Base-by-base conservation (phyloP, 2,797 vertebrate genomes). In the Anisognathus igniventris region DNA sequence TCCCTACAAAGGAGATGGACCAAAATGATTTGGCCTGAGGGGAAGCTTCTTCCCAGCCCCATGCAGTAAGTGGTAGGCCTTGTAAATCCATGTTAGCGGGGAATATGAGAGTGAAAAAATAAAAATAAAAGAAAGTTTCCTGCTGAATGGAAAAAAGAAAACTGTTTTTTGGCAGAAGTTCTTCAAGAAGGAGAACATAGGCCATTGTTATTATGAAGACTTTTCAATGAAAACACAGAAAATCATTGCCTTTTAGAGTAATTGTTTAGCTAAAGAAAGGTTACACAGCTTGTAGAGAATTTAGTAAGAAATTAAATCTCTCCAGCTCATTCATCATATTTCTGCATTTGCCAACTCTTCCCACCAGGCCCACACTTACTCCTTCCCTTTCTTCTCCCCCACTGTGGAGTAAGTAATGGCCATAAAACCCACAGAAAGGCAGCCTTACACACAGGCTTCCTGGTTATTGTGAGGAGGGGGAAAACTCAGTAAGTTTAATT, bases 241-340 rank as follows among this genome's bases (percentile, higher is more conserved):
- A 96, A 95, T 91, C 95, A 89, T 92, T 96, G 92, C 91, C 88
- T 96, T 97, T 92, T 93, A 93, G 95, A 96, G 92, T 88, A 94
- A 91, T 73, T 68, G 79, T 86, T 97, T 95, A 96, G 85, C 94
- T 78, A 93, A 92, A 88, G 86, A 93, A 96, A 74, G 75, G 44
- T 92, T 97, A 96, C 83, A 85, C 65, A 85, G 95, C 94, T 96
- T 96, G 90, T 94, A 85, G 91, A 96, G 93, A 97, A 94, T 96
- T 96, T 95, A 95, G 91, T 67, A 96, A 96, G 93, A 96, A 96
- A 95, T 96, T 93, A 95, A 96, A 96, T 95, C 94, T 96, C 93
- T 93, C 88, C 77, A 96, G 95, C 92, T 84, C 91, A 92, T 96
- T 96, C 90, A 97, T 96, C 81, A 90, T 96, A 95, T 95, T 95